A percentile compares a stretch with the other conserved stretches of the same genome.
phyloP scores from a whole-genome alignment of 2,797 vertebrate species.

The Karalla daura region DNA sequence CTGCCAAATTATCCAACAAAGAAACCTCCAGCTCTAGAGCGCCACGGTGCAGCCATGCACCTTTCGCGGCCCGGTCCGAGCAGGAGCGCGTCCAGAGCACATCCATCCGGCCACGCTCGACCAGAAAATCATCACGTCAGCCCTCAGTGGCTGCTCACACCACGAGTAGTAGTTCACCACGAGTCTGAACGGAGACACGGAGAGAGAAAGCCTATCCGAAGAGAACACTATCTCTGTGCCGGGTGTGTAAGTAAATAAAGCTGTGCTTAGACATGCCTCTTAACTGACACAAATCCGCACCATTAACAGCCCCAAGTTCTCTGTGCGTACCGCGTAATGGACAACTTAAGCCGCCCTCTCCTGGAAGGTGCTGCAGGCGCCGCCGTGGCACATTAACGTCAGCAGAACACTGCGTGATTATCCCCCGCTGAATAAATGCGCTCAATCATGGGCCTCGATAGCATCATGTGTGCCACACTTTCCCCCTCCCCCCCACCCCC shows the following conservation, averaged over 20 bases:
- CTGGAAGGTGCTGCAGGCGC: slow-evolving; percentile 40
- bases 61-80: slow-evolving; percentile 5
- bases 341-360: slow-evolving; percentile 50
- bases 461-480: slow-evolving; percentile 46
- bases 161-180: slow-evolving; percentile 4
- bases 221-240: too few relatives aligned
- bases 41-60: slow-evolving; percentile 13
- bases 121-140: slow-evolving; percentile 27
- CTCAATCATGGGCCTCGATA: slow-evolving; percentile 68
- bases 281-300: slow-evolving; percentile 49
- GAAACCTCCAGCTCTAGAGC: not conserved
- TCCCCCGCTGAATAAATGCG: slow-evolving; percentile 53
- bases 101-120: slow-evolving; percentile 44
- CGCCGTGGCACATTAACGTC: slow-evolving; percentile 45
- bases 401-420: slow-evolving; percentile 49
- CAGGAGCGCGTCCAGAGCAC: slow-evolving; percentile 9
- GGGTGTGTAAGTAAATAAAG: slow-evolving; percentile 50
- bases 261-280: slow-evolving; percentile 32
- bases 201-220: slow-evolving; percentile 5
- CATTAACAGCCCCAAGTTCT: slow-evolving; percentile 37
- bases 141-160: slow-evolving; percentile 35
- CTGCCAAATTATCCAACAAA: slow-evolving; percentile 13
- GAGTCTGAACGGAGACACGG: slow-evolving; percentile 18
- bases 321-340: slow-evolving; percentile 34
- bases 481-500: slow-evolving; percentile 39